Conservation (phyloP, 1,140 invertebrate species). For the Solenopsis fugax region DNA sequence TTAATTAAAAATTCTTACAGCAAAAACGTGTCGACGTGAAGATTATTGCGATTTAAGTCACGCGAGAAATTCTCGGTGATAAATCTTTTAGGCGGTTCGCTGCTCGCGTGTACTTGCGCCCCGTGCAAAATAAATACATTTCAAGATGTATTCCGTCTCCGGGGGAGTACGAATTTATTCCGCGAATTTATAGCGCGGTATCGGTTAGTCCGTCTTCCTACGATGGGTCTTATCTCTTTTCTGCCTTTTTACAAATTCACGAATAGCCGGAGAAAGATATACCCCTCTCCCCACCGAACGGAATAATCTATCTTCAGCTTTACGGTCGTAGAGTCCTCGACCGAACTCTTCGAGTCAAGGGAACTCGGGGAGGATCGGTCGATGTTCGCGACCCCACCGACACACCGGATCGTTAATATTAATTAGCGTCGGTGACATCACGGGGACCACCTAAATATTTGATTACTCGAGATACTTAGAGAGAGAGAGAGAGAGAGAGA, state of each 20-base stretch:
- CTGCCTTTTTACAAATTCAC: slow-evolving; percentile 57
- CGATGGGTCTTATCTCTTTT: slow-evolving; percentile 1
- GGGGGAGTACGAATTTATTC: slow-evolving; percentile 20
- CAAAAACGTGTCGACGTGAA: not conserved
- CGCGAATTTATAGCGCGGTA: slow-evolving; percentile 31
- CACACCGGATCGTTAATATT: slow-evolving; percentile 72
- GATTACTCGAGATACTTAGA: slow-evolving; percentile 51
- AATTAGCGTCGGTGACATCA: slow-evolving; percentile 74
- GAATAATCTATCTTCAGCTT: slow-evolving; percentile 59
- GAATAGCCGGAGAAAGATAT: slow-evolving; percentile 5
- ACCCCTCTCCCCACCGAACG: slow-evolving; percentile 4
- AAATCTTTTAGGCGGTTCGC: slow-evolving; percentile 13
- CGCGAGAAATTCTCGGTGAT: not conserved
- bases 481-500: not conserved
- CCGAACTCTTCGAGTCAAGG: slow-evolving; percentile 47
- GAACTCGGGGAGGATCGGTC: slow-evolving; percentile 52
- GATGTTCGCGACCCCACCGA: slow-evolving; percentile 46
- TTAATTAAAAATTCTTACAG: not conserved
- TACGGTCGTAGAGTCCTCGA: slow-evolving; percentile 40
- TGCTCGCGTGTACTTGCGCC: not conserved
- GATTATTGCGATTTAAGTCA: slow-evolving; percentile 5
- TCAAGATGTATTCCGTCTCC: not conserved
- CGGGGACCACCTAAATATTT: slow-evolving; percentile 70
- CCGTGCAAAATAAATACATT: slow-evolving; percentile 27
- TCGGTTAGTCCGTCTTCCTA: not conserved